phyloP scores from a whole-genome alignment of 2,113 vertebrate genomes.

The Leucosticte australis region DNA sequence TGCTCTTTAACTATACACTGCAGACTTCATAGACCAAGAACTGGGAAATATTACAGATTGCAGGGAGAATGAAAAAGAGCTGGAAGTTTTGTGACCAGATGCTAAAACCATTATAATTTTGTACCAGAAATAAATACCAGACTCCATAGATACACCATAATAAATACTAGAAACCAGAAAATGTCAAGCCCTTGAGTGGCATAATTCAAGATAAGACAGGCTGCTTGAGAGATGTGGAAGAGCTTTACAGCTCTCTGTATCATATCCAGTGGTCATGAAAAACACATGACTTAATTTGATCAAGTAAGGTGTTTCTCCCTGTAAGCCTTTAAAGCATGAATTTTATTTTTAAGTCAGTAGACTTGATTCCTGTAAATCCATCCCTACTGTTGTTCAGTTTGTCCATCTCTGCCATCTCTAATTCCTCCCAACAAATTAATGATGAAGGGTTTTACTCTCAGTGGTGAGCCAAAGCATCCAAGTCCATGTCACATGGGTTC shows the following conservation, averaged over 20 bases:
- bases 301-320: neutral
- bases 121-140: neutral
- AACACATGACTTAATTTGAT: neutral
- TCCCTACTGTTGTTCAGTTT: neutral
- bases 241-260: neutral
- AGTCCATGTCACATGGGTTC: neutral
- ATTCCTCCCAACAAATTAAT: neutral
- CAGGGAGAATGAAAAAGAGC: neutral
- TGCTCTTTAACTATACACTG: neutral
- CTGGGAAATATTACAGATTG: neutral
- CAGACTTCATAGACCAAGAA: neutral
- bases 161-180: neutral
- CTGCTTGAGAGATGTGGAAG: neutral
- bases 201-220: neutral
- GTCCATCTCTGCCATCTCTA: neutral
- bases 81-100: neutral
- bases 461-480: neutral
- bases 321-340: neutral
- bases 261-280: neutral
- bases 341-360: neutral
- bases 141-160: neutral
- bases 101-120: neutral
- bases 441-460: neutral
- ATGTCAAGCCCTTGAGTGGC: neutral
- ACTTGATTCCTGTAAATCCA: neutral